Base-by-base conservation (phyloP, 2,113 vertebrate genomes). In the Cynoglossus semilaevis region DNA sequence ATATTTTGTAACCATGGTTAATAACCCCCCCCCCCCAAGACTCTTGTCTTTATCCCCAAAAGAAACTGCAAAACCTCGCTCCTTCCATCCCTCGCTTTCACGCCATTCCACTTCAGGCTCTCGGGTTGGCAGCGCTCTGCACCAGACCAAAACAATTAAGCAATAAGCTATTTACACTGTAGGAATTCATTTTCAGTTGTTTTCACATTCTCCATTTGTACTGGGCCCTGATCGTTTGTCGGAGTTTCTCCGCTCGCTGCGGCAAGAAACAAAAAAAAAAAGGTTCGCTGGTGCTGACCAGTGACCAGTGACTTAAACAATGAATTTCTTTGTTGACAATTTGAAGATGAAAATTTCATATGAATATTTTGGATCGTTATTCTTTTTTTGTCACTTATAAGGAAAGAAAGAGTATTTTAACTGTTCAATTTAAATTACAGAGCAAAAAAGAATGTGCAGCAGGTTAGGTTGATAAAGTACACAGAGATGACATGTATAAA, bases 141-240 rank as follows among this genome's bases (percentile, higher is more conserved):
- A 47, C 76, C 81, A 85, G 73, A 84, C 76, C 73, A 82, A 81
- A 85, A 83, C 79, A 79, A 82, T 84, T 84, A 65, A 60, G 68
- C 72, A 82, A 81, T 50, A 67, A 75, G 61, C 77, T 83, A 81
- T 82, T 87, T 83, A 74, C 54, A 35, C 80, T 85, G 44, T 37
- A 53, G 43, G 66, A 54, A 77, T 82, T 80, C 52, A 48, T 85
- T 85, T 83, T 79, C 66, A 51, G 69, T 83, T 79, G 72, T 85
- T 85, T 82, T 87, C 51, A 51, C 64, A 45, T 82, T 82, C 67
- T 60, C 47, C 53, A 74, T 72, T 76, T 74, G 67, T 81, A 68
- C 80, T 64, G 74, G 74, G 66, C 63, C 83, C 58, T 57, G 84
- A 82, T 76, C 71, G 74, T 68, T 70, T 75, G 78, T 80, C 81